A percentile compares a stretch with the other conserved stretches of the same genome.
Conservation (phyloP, 2,888 invertebrate species). For the Drosophila nr. medialis region DNA sequence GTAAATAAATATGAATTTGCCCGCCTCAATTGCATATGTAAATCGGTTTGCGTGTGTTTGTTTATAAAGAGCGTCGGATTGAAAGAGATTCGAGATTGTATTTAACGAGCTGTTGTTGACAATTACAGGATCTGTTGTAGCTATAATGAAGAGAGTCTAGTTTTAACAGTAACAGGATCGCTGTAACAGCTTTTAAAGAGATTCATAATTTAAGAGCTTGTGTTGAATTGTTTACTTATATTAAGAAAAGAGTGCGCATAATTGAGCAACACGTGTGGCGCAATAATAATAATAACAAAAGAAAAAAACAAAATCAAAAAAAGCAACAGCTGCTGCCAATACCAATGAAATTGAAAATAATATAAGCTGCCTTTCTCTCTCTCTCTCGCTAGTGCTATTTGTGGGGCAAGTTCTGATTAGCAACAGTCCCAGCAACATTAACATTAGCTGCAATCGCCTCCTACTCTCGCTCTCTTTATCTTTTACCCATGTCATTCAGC, state of each 20-base stretch:
- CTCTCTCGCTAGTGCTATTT: slow-evolving; percentile 51
- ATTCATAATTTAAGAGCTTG: neutral
- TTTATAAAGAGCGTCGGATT: slow-evolving; percentile 29
- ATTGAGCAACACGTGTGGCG: slow-evolving; percentile 22
- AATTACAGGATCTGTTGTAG: slow-evolving; percentile 7
- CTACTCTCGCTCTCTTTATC: slow-evolving; percentile 1
- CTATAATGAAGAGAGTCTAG: slow-evolving; percentile 3
- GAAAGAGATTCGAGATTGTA: slow-evolving; percentile 5
- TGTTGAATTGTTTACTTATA: neutral
- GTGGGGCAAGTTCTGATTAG: slow-evolving; percentile 69
- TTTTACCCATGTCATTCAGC: slow-evolving; percentile 2
- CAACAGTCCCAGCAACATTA: slow-evolving; percentile 46
- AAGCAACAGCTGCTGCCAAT: slow-evolving; percentile 21
- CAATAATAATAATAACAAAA: slow-evolving; percentile 9
- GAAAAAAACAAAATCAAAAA: neutral
- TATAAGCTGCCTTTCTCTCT: slow-evolving; percentile 23
- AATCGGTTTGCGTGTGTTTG: slow-evolving; percentile 27
- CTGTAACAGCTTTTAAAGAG: neutral
- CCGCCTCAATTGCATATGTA: slow-evolving; percentile 29
- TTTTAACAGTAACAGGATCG: neutral
- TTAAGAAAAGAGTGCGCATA: slow-evolving; percentile 1
- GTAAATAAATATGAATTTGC: slow-evolving; percentile 35
- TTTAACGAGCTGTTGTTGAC: slow-evolving; percentile 21
- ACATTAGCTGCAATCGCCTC: slow-evolving; percentile 5
- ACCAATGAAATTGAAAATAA: slow-evolving; percentile 44